A percentile compares a stretch with the other conserved stretches of the same genome.
These are phyloP conservation scores for Cyprinodon brontotheroides DNA, from an alignment of 2,113 vertebrate genomes.

Conservation along the genomic window DNA sequence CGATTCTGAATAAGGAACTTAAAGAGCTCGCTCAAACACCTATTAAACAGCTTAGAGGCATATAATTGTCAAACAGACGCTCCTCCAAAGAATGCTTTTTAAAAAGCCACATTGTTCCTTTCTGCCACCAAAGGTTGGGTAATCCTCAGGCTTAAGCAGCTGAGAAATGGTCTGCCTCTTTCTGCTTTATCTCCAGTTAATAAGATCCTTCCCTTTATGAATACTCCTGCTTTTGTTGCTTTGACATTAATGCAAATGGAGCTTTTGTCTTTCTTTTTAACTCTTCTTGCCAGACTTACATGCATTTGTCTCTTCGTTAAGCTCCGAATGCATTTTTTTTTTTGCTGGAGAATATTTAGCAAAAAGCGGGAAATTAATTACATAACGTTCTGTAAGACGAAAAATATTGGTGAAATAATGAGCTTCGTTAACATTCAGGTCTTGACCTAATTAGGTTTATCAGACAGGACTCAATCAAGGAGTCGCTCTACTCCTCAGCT, in stretches of 20 bases:
- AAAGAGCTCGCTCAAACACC: constrained; percentile 66
- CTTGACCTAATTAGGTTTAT: constrained; percentile 56
- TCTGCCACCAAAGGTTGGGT: constrained; percentile 65
- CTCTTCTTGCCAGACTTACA: constrained; percentile 25
- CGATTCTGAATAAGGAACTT: constrained; percentile 62
- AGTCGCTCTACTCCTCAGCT: constrained; percentile 40
- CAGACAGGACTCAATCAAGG: constrained; percentile 64
- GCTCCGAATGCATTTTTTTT: neutral
- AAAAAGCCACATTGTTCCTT: constrained; percentile 69
- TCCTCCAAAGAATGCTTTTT: constrained; percentile 60
- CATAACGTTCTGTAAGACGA: constrained; percentile 18
- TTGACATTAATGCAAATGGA: constrained; percentile 61
- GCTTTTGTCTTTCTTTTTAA: constrained; percentile 53
- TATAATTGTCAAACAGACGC: constrained; percentile 61
- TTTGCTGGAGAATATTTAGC: neutral
- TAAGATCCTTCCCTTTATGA: constrained; percentile 67
- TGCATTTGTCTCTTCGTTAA: constrained; percentile 19
- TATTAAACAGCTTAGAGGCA: constrained; percentile 72
- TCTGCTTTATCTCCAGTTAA: constrained; percentile 62
- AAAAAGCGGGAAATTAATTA: constrained; percentile 16
- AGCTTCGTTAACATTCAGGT: constrained; percentile 30
- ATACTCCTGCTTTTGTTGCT: constrained; percentile 57
- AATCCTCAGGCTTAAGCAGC: constrained; percentile 66
- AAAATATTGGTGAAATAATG: constrained; percentile 27
- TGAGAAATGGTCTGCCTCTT: constrained; percentile 54